These are phyloP conservation scores for Dasyprocta punctata DNA, from an alignment of 2,113 vertebrate genomes.

Conservation along the genomic window DNA sequence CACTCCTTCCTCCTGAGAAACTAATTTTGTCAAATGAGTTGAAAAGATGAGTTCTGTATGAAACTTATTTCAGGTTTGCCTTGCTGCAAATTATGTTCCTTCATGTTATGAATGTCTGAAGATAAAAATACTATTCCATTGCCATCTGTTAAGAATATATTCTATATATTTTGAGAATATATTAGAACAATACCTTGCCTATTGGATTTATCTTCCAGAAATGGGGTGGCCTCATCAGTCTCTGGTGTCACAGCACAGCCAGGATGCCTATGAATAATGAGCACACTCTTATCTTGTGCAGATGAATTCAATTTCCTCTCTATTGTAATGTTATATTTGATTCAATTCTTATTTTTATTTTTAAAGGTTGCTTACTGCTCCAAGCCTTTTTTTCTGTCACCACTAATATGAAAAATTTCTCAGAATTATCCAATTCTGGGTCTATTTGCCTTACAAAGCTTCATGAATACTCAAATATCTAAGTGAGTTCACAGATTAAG, in stretches of 20 bases:
- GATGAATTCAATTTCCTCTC: constrained; percentile 88
- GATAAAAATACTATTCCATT: constrained; percentile 85
- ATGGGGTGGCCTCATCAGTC: constrained; percentile 84
- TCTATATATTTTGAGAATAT: constrained; percentile 84
- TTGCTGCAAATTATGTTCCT: constrained; percentile 80
- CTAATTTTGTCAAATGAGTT: constrained; percentile 67
- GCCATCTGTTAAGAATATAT: constrained; percentile 84
- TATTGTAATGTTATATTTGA: constrained; percentile 86
- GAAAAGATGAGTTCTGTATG: constrained; percentile 60
- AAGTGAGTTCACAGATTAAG: constrained; percentile 63
- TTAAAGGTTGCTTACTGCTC: constrained; percentile 84
- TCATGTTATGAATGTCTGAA: constrained; percentile 82
- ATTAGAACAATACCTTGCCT: constrained; percentile 83
- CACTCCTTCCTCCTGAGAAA: constrained; percentile 2
- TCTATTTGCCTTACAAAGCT: constrained; percentile 75
- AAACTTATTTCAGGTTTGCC: constrained; percentile 80
- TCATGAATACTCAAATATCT: constrained; percentile 61
- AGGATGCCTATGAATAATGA: constrained; percentile 85
- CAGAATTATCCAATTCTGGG: constrained; percentile 75
- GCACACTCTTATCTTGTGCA: constrained; percentile 83
- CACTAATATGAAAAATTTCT: constrained; percentile 81
- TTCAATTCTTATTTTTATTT: constrained; percentile 87
- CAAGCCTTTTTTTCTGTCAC: constrained; percentile 78
- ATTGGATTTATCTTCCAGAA: constrained; percentile 87
- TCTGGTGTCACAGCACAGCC: constrained; percentile 81